Percentiles rank a stretch among this genome's conserved stretches.
These are phyloP conservation scores for Rhinopomastus cyanomelas DNA, from an alignment of 2,113 vertebrate species.

Conservation along the genomic window DNA sequence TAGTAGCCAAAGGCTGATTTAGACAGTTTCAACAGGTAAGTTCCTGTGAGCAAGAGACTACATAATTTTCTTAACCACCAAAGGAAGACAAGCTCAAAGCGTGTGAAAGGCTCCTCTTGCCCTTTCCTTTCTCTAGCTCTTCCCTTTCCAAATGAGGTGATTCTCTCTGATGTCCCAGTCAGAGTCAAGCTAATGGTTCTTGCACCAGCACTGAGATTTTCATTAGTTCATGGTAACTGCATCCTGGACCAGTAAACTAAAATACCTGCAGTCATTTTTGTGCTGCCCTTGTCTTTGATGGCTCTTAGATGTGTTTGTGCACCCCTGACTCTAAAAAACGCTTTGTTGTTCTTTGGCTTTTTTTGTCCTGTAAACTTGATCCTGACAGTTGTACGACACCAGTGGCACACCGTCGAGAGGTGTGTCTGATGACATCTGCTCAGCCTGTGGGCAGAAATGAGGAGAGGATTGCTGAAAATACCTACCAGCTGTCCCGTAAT, in stretches of 20 bases:
- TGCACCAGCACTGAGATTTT: background rate
- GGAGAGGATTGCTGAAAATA: conserved; percentile 80
- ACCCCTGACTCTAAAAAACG: background rate
- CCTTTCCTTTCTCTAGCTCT: background rate
- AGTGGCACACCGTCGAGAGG: conserved; percentile 75
- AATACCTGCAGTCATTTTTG: background rate
- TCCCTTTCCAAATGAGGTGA: background rate
- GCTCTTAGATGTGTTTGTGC: background rate
- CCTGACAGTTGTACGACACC: conserved; percentile 74
- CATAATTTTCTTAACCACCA: background rate
- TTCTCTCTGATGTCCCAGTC: background rate
- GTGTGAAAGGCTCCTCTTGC: background rate
- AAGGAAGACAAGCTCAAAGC: background rate
- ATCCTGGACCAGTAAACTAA: background rate
- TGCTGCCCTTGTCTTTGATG: background rate
- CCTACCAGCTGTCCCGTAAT: conserved; percentile 81
- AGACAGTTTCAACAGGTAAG: background rate
- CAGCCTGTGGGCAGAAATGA: conserved; percentile 77
- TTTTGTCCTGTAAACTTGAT: background rate
- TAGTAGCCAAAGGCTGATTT: background rate
- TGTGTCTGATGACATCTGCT: conserved; percentile 67
- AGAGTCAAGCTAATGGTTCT: background rate
- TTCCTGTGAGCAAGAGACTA: background rate
- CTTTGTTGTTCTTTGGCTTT: background rate
- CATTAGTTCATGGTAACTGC: background rate